phyloP scores from a whole-genome alignment of 1,140 invertebrate species.

The Homalodisca vitripennis region DNA sequence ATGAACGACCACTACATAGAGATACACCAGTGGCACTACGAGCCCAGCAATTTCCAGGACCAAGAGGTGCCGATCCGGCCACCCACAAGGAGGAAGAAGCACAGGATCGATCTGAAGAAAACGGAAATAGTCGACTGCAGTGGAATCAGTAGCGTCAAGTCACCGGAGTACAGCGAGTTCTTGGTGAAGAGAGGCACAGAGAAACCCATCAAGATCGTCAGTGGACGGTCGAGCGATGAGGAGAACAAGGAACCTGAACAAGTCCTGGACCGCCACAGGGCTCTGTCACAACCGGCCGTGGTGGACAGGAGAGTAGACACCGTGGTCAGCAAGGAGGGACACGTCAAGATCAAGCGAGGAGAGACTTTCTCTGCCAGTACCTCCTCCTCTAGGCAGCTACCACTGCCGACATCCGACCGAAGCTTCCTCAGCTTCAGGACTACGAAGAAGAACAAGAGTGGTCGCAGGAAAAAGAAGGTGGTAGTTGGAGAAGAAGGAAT shows the following conservation, averaged over 20 bases:
- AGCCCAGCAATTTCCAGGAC: neutral
- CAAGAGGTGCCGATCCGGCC: neutral
- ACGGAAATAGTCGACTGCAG: conserved; percentile 19
- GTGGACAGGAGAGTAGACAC: neutral
- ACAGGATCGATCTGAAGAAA: conserved; percentile 3
- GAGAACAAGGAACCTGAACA: conserved; percentile 2
- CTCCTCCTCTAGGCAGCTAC: neutral
- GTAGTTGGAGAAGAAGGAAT: conserved; percentile 28
- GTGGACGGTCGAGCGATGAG: neutral
- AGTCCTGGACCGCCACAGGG: neutral
- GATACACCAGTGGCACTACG: conserved; percentile 22
- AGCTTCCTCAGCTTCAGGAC: conserved; percentile 25
- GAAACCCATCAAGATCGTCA: conserved; percentile 7
- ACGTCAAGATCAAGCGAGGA: neutral
- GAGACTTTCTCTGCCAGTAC: conserved; percentile 2
- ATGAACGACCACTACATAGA: conserved; percentile 32
- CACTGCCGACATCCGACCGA: neutral
- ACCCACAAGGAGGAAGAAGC: conserved; percentile 27
- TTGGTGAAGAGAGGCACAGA: conserved; percentile 18
- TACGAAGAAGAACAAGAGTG: conserved; percentile 27
- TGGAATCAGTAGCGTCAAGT: neutral
- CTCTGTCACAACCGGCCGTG: neutral
- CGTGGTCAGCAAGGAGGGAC: neutral
- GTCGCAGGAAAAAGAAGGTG: conserved; percentile 23
- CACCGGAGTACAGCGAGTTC: conserved; percentile 25